Evolutionary conservation across 2,113 vertebrate genomes (phyloP), one percentile per base, ranked within the genome.

Genomic region (zebrafish (Danio rerio)): DNA sequence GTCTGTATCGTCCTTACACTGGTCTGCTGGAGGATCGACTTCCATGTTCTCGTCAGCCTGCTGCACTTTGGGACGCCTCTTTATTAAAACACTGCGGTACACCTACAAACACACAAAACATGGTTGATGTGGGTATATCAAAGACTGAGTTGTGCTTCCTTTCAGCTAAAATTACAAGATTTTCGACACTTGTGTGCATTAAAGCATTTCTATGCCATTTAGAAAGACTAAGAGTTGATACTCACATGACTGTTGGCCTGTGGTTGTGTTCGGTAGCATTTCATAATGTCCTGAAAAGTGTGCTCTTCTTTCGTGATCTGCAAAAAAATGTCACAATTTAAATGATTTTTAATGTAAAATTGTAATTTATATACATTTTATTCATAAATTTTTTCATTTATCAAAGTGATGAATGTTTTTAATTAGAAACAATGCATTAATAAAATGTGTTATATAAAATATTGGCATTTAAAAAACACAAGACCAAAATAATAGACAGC

Each of bases 231-330:
- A 47, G 40, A 49, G 18, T 31, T 71, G 16, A 43, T 55, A 93
- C 98, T 96, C 87, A 99, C 98, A 0, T 97, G 96, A 91, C 98
- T 99, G 88, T 93, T 94, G 87, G 98, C 98, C 89, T 99, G 98
- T 5, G 98, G 98, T 81, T 99, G 98, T 86, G 96, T 97, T 86
- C 98, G 96, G 63, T 99, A 99, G 90, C 96, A 98, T 91, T 97
- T 98, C 96, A 99, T 99, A 90, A 99, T 99, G 92, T 99, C 97
- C 85, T 98, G 97, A 90, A 99, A 99, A 74, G 95, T 95, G 92
- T 95, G 95, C 85, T 96, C 94, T 87, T 99, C 97, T 92, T 98
- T 99, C 86, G 96, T 95, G 86, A 99, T 95, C 98, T 99, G 68
- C 13, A 85, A 84, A 58, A 2, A 5, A n/a, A n/a, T n/a, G n/a